Conservation (phyloP, 2,888 invertebrate genomes). For the Tetragonisca angustula region DNA sequence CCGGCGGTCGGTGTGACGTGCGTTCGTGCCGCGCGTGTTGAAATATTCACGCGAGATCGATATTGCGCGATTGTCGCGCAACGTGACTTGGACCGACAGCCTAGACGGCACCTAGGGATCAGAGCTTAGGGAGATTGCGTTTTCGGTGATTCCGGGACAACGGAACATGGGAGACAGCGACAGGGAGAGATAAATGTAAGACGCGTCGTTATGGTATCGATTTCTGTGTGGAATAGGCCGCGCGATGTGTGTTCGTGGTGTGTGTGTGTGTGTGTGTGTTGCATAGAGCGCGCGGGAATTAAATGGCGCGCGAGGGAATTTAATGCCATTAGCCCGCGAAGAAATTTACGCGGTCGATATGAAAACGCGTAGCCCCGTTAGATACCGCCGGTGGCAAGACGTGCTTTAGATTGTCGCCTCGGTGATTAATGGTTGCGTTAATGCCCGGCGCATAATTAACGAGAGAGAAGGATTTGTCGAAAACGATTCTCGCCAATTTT, state of each 20-base stretch:
- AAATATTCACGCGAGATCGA: slow-evolving; percentile 71
- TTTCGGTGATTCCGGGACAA: slow-evolving; percentile 42
- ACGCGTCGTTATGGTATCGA: slow-evolving; percentile 62
- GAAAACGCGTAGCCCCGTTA: slow-evolving; percentile 51
- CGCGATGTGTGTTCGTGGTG: background rate
- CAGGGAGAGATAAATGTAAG: slow-evolving; percentile 43
- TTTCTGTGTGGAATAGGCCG: slow-evolving; percentile 39
- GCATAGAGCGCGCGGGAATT: slow-evolving; percentile 60
- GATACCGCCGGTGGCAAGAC: slow-evolving; percentile 49
- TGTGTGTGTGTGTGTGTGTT: background rate
- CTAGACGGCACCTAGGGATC: slow-evolving; percentile 3
- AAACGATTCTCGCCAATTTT: slow-evolving; percentile 18
- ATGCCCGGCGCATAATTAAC: slow-evolving; percentile 64
- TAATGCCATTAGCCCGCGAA: slow-evolving; percentile 62
- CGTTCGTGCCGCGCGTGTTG: slow-evolving; percentile 51
- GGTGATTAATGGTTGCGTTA: slow-evolving; percentile 66
- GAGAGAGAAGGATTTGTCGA: slow-evolving; percentile 62
- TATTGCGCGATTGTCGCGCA: slow-evolving; percentile 66
- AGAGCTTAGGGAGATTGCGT: slow-evolving; percentile 11
- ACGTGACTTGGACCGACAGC: slow-evolving; percentile 46
- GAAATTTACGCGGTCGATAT: slow-evolving; percentile 71
- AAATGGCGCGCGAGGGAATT: slow-evolving; percentile 68
- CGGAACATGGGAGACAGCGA: slow-evolving; percentile 3
- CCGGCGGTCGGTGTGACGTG: slow-evolving; percentile 20
- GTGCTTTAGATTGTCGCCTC: slow-evolving; percentile 56